Evolutionary conservation across 2,113 vertebrate genomes (phyloP), one percentile per base, ranked within the genome.

Genomic region (Symphodus melops): DNA sequence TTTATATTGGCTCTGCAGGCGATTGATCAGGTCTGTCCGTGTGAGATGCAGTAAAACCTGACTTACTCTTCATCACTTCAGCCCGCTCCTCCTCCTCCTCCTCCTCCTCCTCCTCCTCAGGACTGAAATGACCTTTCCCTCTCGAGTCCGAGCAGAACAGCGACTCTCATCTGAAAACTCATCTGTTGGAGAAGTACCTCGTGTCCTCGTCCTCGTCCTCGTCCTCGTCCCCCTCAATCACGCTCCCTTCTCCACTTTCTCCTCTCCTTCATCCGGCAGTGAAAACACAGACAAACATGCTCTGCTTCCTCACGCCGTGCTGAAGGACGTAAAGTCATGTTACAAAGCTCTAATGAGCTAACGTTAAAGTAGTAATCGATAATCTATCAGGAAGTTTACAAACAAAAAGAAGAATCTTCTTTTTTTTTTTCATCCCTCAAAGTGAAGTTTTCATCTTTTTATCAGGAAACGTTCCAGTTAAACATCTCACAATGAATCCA

Each of bases 101-200:
- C 57, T 54, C 70, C 39, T 72, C 68, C 5, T 39, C 71, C 65
- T 78, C 61, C 84, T 74, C 74, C 66, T 81, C 55, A 7, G 52
- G 51, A 44, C 72, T 55, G 53, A 74, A 77, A 77, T 55, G 76
- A 88, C 86, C 86, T 83, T 83, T 83, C 69, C 65, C 60, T 9
- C 75, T 79, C 53, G 59, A 60, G 63, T 25, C 57, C 13, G 62
- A 84, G 28, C 46, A 36, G 56, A 1, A 21, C 66, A 58, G 78
- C 65, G 44, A 44, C 75, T 76, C 41, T 74, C 72, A 68, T 65
- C 68, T 82, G 71, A 72, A 81, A 82, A 83, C 54, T 65, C 68
- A 82, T 83, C 76, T 85, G 65, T 33, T 75, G 2, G 20, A 82
- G 79, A 71, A 77, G 75, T 79, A 44, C 68, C 82, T 75, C 51